Conservation (phyloP, 1,140 invertebrate species). For the Artemia franciscana region DNA sequence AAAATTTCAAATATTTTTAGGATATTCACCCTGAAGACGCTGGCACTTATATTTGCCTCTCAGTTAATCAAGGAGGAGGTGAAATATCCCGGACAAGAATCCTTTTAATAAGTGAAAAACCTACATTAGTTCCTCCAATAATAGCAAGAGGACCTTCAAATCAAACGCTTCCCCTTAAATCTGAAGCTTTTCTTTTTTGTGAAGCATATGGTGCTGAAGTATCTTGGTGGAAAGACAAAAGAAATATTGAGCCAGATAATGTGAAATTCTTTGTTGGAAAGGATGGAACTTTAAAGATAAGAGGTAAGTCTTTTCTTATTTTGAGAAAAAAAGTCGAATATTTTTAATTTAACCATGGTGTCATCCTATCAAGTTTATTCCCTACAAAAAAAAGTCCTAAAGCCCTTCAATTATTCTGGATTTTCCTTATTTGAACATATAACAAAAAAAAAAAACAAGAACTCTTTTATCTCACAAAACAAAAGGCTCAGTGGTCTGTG, state of each 20-base stretch:
- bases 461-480: too few relatives aligned
- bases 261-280: background rate
- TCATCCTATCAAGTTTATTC: too few relatives aligned
- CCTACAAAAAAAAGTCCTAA: too few relatives aligned
- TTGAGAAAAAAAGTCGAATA: too few relatives aligned
- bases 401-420: too few relatives aligned
- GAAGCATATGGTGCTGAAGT: constrained; percentile 32
- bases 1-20: constrained; percentile 12
- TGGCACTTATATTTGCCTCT: constrained; percentile 41
- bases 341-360: too few relatives aligned
- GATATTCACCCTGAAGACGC: constrained; percentile 24
- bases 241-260: background rate
- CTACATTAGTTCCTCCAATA: constrained; percentile 30
- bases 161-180: constrained; percentile 60
- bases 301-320: background rate
- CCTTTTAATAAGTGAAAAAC: background rate
- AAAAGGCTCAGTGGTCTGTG: too few relatives aligned
- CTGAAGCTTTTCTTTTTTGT: constrained; percentile 55
- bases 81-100: constrained; percentile 44
- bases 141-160: constrained; percentile 71
- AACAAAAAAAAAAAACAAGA: too few relatives aligned
- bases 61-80: constrained; percentile 52
- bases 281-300: background rate
- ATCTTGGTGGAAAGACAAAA: constrained; percentile 57
- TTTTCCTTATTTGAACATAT: too few relatives aligned